Conservation (phyloP, 2,113 vertebrate genomes). For the Stegastes partitus region DNA sequence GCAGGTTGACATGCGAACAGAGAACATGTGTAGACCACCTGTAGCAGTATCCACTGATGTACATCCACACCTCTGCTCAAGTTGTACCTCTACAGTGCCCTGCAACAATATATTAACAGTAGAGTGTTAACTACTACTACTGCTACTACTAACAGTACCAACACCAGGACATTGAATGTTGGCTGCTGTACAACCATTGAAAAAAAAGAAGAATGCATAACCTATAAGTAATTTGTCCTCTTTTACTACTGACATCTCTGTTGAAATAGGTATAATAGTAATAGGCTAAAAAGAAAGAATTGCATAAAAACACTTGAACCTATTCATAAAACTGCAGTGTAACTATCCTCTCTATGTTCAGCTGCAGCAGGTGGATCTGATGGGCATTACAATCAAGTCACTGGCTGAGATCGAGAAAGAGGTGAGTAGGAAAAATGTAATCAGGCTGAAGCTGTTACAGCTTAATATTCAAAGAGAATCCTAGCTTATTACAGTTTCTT, state of each 20-base stretch:
- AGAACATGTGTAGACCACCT: too few species aligned
- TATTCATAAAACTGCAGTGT: background rate
- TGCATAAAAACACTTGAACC: background rate
- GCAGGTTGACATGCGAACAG: background rate
- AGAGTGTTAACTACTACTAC: too few species aligned
- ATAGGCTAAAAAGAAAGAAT: background rate
- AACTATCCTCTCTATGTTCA: constrained; percentile 59
- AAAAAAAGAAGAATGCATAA: background rate
- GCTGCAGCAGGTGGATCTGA: constrained; percentile 95
- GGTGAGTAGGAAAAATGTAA: constrained; percentile 82
- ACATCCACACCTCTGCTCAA: background rate
- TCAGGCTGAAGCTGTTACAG: background rate
- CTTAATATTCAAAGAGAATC: background rate
- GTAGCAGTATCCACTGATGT: background rate
- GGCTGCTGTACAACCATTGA: background rate
- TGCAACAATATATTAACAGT: too few species aligned
- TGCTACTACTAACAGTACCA: too few species aligned
- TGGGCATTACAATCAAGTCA: constrained; percentile 97
- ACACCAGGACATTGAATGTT: too few species aligned
- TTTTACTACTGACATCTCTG: background rate
- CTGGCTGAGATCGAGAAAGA: constrained; percentile 98
- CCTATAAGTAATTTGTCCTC: background rate
- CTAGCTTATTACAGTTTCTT: too few species aligned
- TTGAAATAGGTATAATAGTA: too few species aligned
- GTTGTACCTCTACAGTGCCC: too few species aligned